Conservation (phyloP, 1,140 invertebrate species). For the Orussus abietinus region DNA sequence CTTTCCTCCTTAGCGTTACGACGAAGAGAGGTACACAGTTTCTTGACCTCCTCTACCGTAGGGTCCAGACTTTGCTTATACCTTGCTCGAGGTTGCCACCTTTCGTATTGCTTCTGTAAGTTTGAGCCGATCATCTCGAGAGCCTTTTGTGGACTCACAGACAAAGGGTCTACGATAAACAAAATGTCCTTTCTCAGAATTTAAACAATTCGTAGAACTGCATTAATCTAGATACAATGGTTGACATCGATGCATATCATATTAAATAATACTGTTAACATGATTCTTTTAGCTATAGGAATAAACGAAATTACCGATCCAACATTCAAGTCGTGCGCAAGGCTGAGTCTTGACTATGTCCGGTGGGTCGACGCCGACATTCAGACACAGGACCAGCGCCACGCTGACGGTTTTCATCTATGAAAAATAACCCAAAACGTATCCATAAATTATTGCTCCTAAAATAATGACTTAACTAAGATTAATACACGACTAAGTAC, state of each 20-base stretch:
- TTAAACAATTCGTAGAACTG: no score
- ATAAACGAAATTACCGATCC: conserved; percentile 82
- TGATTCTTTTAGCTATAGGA: no score
- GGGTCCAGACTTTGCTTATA: conserved; percentile 97
- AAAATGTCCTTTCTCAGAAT: no score
- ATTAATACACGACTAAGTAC: no score
- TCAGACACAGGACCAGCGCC: conserved; percentile 94
- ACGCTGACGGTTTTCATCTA: conserved; percentile 99
- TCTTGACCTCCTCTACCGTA: conserved; percentile 97
- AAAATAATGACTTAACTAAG: no score
- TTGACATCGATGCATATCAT: no score
- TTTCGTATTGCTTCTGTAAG: conserved; percentile 94
- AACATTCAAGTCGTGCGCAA: conserved; percentile 92
- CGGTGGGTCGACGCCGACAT: conserved; percentile 98
- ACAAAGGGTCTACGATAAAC: conserved; percentile 65
- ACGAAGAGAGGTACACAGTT: conserved; percentile 90
- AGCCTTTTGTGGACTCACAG: conserved; percentile 88
- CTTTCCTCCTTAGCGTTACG: conserved; percentile 98
- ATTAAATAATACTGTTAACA: no score
- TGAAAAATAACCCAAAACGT: no score
- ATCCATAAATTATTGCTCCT: no score
- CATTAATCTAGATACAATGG: no score
- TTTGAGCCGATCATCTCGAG: conserved; percentile 87
- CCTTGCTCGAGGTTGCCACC: conserved; percentile 94
- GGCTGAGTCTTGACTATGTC: conserved; percentile 97